Evolutionary conservation across 1,140 invertebrate genomes (phyloP).

Genomic region (Mizuhopecten yessoensis): DNA sequence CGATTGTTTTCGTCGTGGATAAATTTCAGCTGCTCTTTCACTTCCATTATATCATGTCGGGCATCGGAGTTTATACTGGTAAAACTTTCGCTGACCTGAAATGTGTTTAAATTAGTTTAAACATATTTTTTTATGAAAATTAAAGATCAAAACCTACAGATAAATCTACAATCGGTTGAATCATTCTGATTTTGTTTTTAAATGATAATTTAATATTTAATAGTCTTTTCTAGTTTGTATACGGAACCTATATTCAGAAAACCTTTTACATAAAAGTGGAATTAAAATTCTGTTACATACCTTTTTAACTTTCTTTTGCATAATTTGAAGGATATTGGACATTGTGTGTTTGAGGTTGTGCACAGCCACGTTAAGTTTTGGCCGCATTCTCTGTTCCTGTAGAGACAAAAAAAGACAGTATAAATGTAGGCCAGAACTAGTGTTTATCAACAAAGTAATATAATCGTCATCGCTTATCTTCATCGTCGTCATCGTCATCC

Average conservation of each 20-base stretch:
- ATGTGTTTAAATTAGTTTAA: background rate
- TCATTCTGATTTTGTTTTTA: too few species aligned
- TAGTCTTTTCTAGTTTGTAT: too few species aligned
- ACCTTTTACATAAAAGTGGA: too few species aligned
- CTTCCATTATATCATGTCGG: background rate
- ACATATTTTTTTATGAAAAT: too few species aligned
- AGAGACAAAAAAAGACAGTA: background rate
- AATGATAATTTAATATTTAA: too few species aligned
- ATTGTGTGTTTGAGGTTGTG: background rate
- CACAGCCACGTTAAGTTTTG: background rate
- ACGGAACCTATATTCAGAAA: too few species aligned
- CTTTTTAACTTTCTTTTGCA: background rate
- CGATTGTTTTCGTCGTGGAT: background rate
- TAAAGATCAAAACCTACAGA: too few species aligned
- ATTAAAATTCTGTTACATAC: too few species aligned
- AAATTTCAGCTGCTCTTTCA: background rate
- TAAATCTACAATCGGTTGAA: too few species aligned
- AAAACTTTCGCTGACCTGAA: background rate
- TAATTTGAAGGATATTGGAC: background rate
- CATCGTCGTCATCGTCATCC: too few species aligned
- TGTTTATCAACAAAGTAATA: too few species aligned
- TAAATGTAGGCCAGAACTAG: background rate
- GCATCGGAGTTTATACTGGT: background rate
- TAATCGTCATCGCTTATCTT: too few species aligned
- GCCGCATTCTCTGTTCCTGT: conserved; percentile 21